phyloP scores from a whole-genome alignment of 2,797 vertebrate species.

The Morelia viridis region DNA sequence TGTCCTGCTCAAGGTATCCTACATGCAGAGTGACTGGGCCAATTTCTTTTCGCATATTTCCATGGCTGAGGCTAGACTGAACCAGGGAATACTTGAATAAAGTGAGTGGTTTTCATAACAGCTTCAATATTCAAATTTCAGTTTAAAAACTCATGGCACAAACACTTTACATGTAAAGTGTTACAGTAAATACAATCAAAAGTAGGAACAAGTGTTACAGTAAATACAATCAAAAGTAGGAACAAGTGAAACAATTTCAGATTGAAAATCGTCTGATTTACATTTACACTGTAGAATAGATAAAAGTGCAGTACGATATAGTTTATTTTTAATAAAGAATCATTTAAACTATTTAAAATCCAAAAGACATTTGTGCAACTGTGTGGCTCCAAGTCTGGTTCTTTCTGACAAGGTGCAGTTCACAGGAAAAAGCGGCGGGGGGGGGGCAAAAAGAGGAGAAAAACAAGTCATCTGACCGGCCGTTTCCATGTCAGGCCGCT shows the following conservation, averaged over 20 bases:
- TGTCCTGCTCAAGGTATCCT: background rate
- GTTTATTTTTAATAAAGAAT: background rate
- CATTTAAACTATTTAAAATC: background rate
- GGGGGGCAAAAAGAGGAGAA: background rate
- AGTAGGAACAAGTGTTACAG: background rate
- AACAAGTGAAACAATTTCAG: background rate
- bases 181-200: background rate
- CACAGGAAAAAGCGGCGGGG: background rate
- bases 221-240: background rate
- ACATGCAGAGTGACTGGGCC: background rate
- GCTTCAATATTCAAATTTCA: background rate
- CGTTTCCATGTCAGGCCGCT: constrained; percentile 16
- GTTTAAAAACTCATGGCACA: background rate
- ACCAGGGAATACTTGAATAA: background rate
- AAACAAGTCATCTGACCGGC: constrained; percentile 23
- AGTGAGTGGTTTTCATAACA: background rate
- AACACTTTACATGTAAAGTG: background rate
- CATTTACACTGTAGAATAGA: background rate
- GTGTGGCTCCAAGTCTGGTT: background rate
- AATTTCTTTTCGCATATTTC: background rate
- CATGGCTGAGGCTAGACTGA: background rate
- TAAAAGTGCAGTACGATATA: background rate
- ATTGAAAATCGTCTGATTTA: background rate
- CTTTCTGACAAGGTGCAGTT: background rate
- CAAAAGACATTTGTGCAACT: background rate